Evolutionary conservation across 2,888 invertebrate genomes (phyloP), one percentile per base, ranked within the genome.

Genomic region (Hydrotaea cyrtoneurina): DNA sequence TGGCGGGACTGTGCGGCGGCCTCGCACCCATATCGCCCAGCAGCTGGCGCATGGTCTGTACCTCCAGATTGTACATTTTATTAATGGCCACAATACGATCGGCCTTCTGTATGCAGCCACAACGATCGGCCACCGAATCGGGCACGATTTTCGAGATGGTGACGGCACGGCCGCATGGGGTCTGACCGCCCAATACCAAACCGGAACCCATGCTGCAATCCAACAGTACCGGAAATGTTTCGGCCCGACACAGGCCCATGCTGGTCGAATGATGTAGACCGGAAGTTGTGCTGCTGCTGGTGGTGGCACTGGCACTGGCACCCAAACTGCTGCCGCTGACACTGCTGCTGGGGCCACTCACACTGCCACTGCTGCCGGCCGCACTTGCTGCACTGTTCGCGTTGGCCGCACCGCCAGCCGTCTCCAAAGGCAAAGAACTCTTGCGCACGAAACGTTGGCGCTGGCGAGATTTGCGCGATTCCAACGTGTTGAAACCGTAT

Each of bases 71-170:
- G 73, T 95, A 95, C 90, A 96, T 95, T 36, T 96, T 96, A 89
- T 98, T 98, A 71, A 98, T 95, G 3, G 96, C 95, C 92, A 98
- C 93, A 13, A 98, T 95, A 81, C 98, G 94, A 91, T 98, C 98
- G 72, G 98, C 96, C 62, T 95, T 93, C 93, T 96, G 96, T 43
- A 96, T 93, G 89, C 96, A 96, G 13, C 96, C 96, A 87, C 95
- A 95, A 88, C 96, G 95, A 89, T 93, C 92, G 21, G 93, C 92
- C 80, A 92, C 92, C 0, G 92, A 93, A 62, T 93, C 92, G 13
- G 89, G 77, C 26, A 91, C 75, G 4, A 93, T 89, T 85, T 93
- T 92, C 26, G 90, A 89, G 55, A 93, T 91, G 66, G 86, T 89
- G 15, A 92, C 90, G 19, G 92, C 90, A 0, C 90, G 88, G 1